phyloP scores from a whole-genome alignment of 2,888 invertebrate genomes.

The Hartigia nigra region DNA sequence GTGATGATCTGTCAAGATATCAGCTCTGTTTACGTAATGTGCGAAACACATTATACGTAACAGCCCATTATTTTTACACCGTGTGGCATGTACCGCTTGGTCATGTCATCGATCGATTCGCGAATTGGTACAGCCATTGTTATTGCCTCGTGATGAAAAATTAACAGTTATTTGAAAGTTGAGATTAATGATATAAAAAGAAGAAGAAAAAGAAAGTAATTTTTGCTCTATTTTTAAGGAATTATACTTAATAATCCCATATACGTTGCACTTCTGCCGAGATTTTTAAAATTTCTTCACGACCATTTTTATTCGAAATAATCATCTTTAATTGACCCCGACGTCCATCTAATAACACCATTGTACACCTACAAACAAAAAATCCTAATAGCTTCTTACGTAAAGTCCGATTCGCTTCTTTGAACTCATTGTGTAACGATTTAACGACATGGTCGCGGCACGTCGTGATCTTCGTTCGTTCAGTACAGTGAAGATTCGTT shows the following conservation, averaged over 20 bases:
- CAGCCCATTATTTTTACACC: background rate
- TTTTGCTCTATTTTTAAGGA: no score
- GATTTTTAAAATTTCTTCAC: background rate
- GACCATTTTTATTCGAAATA: background rate
- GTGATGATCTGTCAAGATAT: background rate
- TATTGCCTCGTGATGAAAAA: background rate
- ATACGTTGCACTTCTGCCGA: no score
- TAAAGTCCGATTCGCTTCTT: background rate
- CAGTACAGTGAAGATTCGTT: constrained; percentile 1
- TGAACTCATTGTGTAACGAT: constrained; percentile 5
- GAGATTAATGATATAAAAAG: no score
- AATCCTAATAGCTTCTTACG: background rate
- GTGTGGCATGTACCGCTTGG: background rate
- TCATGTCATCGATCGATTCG: background rate
- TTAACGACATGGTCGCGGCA: background rate
- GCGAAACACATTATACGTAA: background rate
- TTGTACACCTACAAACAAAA: no score
- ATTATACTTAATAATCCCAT: no score
- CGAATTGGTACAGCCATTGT: background rate
- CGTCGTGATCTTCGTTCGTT: background rate
- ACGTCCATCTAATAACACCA: no score
- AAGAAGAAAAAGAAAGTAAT: no score
- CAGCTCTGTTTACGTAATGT: background rate
- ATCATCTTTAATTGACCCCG: background rate
- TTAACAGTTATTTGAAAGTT: background rate